phyloP scores from a whole-genome alignment of 1,140 invertebrate species.

The Globodera rostochiensis region DNA sequence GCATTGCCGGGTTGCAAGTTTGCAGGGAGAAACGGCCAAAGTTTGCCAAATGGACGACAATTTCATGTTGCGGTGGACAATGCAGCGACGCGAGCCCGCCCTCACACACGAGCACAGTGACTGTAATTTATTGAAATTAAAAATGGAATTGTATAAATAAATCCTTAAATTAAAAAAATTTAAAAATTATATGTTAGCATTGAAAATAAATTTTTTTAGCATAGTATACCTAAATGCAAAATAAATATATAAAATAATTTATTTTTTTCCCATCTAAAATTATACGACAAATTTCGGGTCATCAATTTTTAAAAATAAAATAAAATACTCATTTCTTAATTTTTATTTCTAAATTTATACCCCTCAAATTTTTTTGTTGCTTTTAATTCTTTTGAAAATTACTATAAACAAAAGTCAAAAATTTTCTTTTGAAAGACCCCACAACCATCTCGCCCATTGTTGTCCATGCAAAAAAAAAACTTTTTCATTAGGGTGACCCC shows the following conservation, averaged over 20 bases:
- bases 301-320: no score
- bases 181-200: no score
- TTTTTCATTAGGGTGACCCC: not conserved
- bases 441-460: not conserved
- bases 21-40: constrained; percentile 38
- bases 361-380: not conserved
- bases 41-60: constrained; percentile 33
- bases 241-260: no score
- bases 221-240: no score
- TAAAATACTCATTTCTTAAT: no score
- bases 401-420: not conserved
- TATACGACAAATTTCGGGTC: no score
- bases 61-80: constrained; percentile 33
- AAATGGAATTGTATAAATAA: no score
- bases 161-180: no score
- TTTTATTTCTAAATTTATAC: not conserved
- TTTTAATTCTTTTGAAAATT: not conserved
- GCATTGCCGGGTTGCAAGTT: constrained; percentile 32
- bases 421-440: not conserved
- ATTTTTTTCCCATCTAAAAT: no score
- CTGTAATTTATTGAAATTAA: constrained; percentile 13
- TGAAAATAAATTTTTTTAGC: no score
- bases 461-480: not conserved
- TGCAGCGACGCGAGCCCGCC: constrained; percentile 24
- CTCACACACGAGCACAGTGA: constrained; percentile 31